Base-by-base conservation (phyloP, 2,888 invertebrate species). In the Steinernema scapterisci region DNA sequence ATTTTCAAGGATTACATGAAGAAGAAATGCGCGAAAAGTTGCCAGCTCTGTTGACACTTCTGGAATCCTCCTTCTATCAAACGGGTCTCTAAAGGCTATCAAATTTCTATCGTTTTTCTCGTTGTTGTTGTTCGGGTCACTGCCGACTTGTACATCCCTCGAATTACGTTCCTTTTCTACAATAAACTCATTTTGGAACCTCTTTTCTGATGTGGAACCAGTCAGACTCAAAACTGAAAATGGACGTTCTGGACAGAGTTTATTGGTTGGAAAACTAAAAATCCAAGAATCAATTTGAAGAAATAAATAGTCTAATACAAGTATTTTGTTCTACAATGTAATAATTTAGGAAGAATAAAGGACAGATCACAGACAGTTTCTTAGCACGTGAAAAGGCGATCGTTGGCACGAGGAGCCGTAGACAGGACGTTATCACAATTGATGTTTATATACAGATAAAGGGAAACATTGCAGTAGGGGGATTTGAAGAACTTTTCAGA, bases 1-100 rank as follows among this genome's bases (percentile, higher is more conserved):
- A 79, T 85, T 45, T 86, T 86, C 76, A 70, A 84, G 70, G 81
- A 82, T 70, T 86, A 87, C 75, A 87, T 86, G 86, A 75, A 77
- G 21, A 75, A 76, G 9, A 85, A 85, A 70, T 86, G 86, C 73
- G 78, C 83, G 3, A 79, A 81, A 44, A 84, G 83, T 56, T 86
- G 86, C 75, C 72, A 73, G 2, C 70, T 77, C 7, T 82, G 82
- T 71, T 81, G 52, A 81, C 11, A 63, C 16, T 19, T 6, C 54
- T 54, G 19, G 3, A 23, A 13, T 54, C 19, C 51, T 23, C 25
- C 54, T 6, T 54, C 21, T 25, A 13, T 31, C 63, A 25, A 31
- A n/a, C 63, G 63, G 63, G 63, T 63, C 16, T 63, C 5, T 16
- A 63, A 38, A 31, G 3, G 38, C 63, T 31, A 63, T 11, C 63